Evolutionary conservation across 2,797 vertebrate species (phyloP).

Genomic region (Bovichtus variegatus): DNA sequence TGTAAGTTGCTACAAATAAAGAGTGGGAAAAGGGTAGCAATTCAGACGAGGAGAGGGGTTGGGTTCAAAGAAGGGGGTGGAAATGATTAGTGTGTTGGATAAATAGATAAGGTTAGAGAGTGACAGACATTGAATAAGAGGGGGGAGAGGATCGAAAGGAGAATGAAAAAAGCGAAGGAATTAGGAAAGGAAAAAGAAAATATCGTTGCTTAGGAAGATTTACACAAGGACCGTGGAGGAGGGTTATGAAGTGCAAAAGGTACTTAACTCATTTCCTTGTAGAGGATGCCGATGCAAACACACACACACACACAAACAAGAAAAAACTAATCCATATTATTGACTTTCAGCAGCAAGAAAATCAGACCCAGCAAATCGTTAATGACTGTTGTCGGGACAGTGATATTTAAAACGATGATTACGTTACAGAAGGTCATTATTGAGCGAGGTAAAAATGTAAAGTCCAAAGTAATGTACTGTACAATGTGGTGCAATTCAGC

Average conservation of each 20-base stretch:
- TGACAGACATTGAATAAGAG: not conserved
- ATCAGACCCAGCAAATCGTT: constrained; percentile 54
- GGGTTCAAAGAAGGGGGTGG: constrained; percentile 17
- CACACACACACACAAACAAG: not conserved
- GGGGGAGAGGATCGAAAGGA: not conserved
- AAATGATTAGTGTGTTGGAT: constrained; percentile 27
- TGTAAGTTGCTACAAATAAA: constrained; percentile 83
- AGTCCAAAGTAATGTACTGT: constrained; percentile 45
- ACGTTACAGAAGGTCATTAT: constrained; percentile 67
- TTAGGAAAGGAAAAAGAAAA: constrained; percentile 14
- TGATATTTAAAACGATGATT: constrained; percentile 74
- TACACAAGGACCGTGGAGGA: constrained; percentile 37
- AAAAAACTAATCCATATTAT: constrained; percentile 62
- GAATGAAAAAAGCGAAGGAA: not conserved
- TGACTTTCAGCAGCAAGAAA: constrained; percentile 72
- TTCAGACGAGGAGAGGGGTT: constrained; percentile 6
- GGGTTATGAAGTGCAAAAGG: constrained; percentile 28
- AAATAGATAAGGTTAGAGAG: not conserved
- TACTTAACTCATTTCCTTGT: constrained; percentile 39
- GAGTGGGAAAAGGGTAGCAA: constrained; percentile 2
- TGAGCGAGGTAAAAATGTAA: constrained; percentile 53
- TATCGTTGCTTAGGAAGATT: constrained; percentile 41
- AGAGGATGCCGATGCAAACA: constrained; percentile 3
- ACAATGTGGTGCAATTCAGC: constrained; percentile 17
- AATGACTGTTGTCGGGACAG: constrained; percentile 65